Percentiles rank a stretch among this genome's conserved stretches.
Evolutionary conservation across 2,113 vertebrate genomes (phyloP).

Genomic region (Dascyllus trimaculatus): DNA sequence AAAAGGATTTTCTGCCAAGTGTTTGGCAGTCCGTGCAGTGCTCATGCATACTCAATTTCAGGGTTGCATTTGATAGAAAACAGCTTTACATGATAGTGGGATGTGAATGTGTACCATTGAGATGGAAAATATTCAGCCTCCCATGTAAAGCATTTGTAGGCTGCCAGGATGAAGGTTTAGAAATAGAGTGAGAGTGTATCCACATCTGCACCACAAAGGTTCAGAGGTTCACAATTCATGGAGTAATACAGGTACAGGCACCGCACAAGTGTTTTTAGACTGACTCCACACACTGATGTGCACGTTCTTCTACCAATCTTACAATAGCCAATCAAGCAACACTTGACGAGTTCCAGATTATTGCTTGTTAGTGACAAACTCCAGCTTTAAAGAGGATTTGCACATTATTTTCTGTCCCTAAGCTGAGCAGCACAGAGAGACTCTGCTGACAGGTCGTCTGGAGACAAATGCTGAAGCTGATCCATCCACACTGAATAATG

Average conservation of each 20-base stretch:
- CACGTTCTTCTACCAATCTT: not conserved
- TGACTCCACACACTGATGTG: not conserved
- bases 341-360: not conserved
- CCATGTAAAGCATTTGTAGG: slow-evolving; percentile 63
- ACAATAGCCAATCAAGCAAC: not conserved
- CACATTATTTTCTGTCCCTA: slow-evolving; percentile 5
- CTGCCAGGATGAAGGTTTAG: slow-evolving; percentile 29
- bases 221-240: slow-evolving; percentile 22
- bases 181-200: slow-evolving; percentile 47
- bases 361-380: not conserved
- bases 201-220: slow-evolving; percentile 15
- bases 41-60: slow-evolving; percentile 79
- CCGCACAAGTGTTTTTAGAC: not conserved
- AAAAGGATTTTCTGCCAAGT: slow-evolving; percentile 73
- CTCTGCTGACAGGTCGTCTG: slow-evolving; percentile 32
- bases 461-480: slow-evolving; percentile 38
- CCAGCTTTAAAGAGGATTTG: slow-evolving; percentile 13
- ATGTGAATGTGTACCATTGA: slow-evolving; percentile 70
- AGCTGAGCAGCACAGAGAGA: slow-evolving; percentile 23
- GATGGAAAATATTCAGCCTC: slow-evolving; percentile 69
- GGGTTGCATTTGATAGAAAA: slow-evolving; percentile 72
- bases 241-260: not conserved
- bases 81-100: slow-evolving; percentile 78
- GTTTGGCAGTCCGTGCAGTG: slow-evolving; percentile 69
- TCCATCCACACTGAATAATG: slow-evolving; percentile 61